Percentiles rank a stretch among this genome's conserved stretches.
Conservation (phyloP, 2,113 vertebrate genomes). For the Cyanoderma ruficeps region DNA sequence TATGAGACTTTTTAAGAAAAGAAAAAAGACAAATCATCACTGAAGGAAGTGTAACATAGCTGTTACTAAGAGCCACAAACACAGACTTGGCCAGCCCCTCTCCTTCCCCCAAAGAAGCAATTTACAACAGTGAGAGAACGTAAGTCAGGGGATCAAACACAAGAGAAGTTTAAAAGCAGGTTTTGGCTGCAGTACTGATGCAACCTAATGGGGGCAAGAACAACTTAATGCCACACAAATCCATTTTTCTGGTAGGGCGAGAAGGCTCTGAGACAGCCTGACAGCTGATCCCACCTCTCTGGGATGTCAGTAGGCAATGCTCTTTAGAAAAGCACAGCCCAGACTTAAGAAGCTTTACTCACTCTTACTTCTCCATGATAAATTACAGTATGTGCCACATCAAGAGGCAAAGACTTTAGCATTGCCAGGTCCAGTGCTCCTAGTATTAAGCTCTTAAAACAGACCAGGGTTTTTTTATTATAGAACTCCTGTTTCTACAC, state of each 20-base stretch:
- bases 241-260: slow-evolving; percentile 29
- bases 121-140: background rate
- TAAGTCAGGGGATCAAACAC: slow-evolving; percentile 48
- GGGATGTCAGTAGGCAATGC: background rate
- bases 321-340: background rate
- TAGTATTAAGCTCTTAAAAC: background rate
- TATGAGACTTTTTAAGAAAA: background rate
- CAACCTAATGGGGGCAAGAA: slow-evolving; percentile 36
- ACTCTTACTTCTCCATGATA: background rate
- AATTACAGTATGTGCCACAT: background rate
- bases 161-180: slow-evolving; percentile 34
- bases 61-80: background rate
- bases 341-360: slow-evolving; percentile 24
- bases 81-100: background rate
- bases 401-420: background rate
- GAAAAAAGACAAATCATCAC: background rate
- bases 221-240: slow-evolving; percentile 48
- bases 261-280: slow-evolving; percentile 11
- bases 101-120: slow-evolving; percentile 6
- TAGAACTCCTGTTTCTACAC: background rate
- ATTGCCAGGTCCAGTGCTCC: background rate
- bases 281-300: slow-evolving; percentile 7
- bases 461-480: fast-evolving
- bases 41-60: background rate
- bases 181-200: slow-evolving; percentile 26